Conservation (phyloP, 2,888 invertebrate species). For the Sussaba pulchella region DNA sequence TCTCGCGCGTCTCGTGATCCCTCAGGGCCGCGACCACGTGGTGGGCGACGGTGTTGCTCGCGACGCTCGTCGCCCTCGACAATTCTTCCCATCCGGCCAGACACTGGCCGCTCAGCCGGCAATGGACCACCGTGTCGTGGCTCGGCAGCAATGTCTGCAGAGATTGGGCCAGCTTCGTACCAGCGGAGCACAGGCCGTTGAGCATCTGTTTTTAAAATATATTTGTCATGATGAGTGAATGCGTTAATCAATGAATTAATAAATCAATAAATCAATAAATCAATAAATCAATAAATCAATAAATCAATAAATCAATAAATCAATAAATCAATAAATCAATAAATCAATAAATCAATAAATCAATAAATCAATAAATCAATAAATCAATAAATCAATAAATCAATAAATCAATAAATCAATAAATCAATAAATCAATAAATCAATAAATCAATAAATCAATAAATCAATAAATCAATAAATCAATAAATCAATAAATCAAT, state of each 20-base stretch:
- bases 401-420: no score
- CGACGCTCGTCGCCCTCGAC: conserved; percentile 87
- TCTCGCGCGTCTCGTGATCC: conserved; percentile 80
- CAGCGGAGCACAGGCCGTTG: conserved; percentile 88
- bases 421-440: no score
- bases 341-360: no score
- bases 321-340: no score
- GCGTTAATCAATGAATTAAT: background rate
- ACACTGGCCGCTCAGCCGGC: conserved; percentile 85
- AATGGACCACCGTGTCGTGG: conserved; percentile 84
- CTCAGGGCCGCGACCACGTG: conserved; percentile 87
- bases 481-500: no score
- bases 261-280: background rate
- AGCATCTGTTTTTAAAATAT: conserved; percentile 85
- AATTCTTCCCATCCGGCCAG: conserved; percentile 88
- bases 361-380: no score
- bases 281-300: background rate
- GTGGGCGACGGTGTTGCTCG: conserved; percentile 88
- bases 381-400: no score
- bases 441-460: no score
- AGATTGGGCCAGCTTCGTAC: conserved; percentile 87
- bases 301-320: background rate
- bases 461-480: no score
- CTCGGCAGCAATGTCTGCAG: conserved; percentile 85
- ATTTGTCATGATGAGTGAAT: background rate